Evolutionary conservation across 2,113 vertebrate genomes (phyloP).

Genomic region (Pongo abelii): DNA sequence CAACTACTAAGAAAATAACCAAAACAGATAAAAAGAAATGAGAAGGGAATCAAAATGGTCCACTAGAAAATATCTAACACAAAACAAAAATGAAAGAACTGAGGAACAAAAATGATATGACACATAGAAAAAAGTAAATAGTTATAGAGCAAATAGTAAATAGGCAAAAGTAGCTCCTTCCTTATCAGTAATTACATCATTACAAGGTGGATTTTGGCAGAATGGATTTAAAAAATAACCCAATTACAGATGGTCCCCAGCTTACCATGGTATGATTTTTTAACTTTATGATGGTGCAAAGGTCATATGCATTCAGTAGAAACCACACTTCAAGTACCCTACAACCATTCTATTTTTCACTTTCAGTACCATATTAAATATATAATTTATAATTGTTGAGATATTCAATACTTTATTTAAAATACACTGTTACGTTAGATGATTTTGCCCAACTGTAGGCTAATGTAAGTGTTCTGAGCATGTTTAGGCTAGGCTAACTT

Average conservation of each 20-base stretch:
- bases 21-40: background rate
- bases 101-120: background rate
- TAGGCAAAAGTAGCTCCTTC: background rate
- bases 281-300: background rate
- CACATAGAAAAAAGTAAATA: background rate
- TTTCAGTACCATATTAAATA: background rate
- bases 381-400: background rate
- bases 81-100: background rate
- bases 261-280: background rate
- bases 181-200: background rate
- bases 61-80: background rate
- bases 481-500: background rate
- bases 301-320: background rate
- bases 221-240: background rate
- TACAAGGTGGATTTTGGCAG: background rate
- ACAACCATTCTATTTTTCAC: background rate
- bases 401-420: background rate
- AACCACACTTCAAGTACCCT: background rate
- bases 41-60: background rate
- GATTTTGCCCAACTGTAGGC: background rate
- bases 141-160: background rate
- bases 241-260: background rate
- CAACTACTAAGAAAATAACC: background rate
- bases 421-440: background rate
- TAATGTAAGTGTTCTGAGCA: background rate